Percentiles rank a stretch among this genome's conserved stretches.
phyloP scores from a whole-genome alignment of 2,113 vertebrate species.

The Syngnathus floridae region DNA sequence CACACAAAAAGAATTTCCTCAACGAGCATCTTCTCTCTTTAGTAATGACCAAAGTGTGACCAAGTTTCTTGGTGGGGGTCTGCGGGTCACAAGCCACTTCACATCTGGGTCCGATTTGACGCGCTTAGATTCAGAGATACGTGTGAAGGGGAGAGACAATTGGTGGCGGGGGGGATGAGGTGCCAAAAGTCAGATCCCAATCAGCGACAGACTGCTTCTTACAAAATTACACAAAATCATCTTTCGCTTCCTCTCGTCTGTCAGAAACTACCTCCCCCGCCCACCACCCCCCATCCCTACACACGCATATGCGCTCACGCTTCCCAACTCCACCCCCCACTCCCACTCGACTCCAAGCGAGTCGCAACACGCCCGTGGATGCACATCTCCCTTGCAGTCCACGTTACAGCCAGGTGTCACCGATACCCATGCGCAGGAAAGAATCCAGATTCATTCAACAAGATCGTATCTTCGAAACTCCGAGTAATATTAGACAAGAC shows the following conservation, averaged over 20 bases:
- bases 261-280: constrained; percentile 22
- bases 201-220: constrained; percentile 40
- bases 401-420: constrained; percentile 44
- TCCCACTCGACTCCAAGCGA: constrained; percentile 16
- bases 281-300: constrained; percentile 10
- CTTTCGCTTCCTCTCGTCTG: constrained; percentile 31
- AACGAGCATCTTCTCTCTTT: constrained; percentile 43
- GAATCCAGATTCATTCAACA: constrained; percentile 3
- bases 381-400: constrained; percentile 24
- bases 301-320: background rate
- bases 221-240: constrained; percentile 43
- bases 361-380: constrained; percentile 38
- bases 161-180: constrained; percentile 13
- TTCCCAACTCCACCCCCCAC: constrained; percentile 29
- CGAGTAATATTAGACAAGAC: background rate
- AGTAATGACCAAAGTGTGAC: constrained; percentile 39
- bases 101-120: constrained; percentile 60
- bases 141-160: constrained; percentile 7
- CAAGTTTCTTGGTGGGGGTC: constrained; percentile 7
- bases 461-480: constrained; percentile 7
- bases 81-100: constrained; percentile 41
- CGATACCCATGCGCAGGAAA: constrained; percentile 32
- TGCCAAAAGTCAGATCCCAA: constrained; percentile 44
- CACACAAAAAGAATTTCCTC: background rate
- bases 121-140: constrained; percentile 31